Conservation (phyloP, 2,888 invertebrate genomes). For the Leptinotarsa peninsularis region DNA sequence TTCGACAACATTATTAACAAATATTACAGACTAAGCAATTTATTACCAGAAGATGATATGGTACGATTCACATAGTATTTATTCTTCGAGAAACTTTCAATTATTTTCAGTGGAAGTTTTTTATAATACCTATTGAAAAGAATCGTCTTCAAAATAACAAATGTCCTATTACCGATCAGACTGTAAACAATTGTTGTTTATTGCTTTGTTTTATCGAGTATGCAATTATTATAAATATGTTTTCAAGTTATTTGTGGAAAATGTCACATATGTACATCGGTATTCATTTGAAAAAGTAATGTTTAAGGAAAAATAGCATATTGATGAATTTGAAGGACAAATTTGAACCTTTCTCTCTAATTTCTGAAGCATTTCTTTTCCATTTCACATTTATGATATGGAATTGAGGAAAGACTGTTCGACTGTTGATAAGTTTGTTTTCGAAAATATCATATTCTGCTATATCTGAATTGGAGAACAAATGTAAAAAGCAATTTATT, state of each 20-base stretch:
- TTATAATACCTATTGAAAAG: no score
- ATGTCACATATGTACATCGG: not conserved
- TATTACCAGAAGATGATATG: constrained; percentile 30
- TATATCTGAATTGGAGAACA: no score
- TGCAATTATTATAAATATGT: not conserved
- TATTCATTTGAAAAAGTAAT: no score
- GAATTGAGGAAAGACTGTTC: no score
- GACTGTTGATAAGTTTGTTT: not conserved
- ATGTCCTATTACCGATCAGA: no score
- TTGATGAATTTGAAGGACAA: no score
- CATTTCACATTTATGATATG: no score
- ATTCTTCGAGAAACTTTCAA: not conserved
- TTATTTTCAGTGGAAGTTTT: no score
- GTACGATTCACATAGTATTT: constrained; percentile 13
- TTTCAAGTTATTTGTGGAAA: not conserved
- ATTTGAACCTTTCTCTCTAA: no score
- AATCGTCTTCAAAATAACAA: not conserved
- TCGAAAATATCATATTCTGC: not conserved
- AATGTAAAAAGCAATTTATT: no score
- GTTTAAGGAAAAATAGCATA: no score
- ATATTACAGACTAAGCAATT: constrained; percentile 20
- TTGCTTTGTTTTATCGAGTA: not conserved
- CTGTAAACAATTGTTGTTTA: not conserved
- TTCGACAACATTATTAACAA: constrained; percentile 6
- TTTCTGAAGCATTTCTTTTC: no score